These are phyloP conservation scores for Eledone cirrhosa DNA, from an alignment of 2,888 invertebrate genomes.

Conservation along the genomic window DNA sequence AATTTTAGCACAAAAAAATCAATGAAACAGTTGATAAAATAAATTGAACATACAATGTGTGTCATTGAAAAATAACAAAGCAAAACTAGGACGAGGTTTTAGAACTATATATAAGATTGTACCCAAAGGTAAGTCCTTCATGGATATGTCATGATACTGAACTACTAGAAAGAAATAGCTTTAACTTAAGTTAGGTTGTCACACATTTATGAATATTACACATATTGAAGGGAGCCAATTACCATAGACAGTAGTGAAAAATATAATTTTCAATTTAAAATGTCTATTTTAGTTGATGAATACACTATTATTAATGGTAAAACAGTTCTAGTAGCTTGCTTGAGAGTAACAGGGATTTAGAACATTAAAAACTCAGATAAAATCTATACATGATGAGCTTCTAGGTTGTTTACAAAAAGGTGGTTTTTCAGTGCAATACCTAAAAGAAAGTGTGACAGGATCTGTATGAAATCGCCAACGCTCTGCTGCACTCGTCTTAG, in stretches of 20 bases:
- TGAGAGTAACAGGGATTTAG: not conserved
- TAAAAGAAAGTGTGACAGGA: not conserved
- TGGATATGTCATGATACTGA: not conserved
- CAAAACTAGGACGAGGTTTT: not conserved
- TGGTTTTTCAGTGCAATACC: not conserved
- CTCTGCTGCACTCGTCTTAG: no score
- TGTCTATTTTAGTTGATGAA: not conserved
- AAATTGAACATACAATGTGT: not conserved
- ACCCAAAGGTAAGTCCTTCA: not conserved
- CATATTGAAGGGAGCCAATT: not conserved
- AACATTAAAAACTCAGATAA: no score
- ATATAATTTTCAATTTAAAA: not conserved
- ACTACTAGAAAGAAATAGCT: not conserved
- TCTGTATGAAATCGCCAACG: not conserved
- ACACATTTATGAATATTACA: not conserved
- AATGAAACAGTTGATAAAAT: not conserved
- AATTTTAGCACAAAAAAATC: not conserved
- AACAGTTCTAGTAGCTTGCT: not conserved
- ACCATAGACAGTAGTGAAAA: not conserved
- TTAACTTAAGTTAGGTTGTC: not conserved
- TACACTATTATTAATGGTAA: not conserved
- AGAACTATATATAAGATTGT: not conserved
- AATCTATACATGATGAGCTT: not conserved
- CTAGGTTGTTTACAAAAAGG: not conserved
- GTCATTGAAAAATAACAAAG: not conserved